A percentile compares a stretch with the other conserved stretches of the same genome.
Evolutionary conservation across 2,888 invertebrate species (phyloP).

Genomic region (Hybos culiciformis): DNA sequence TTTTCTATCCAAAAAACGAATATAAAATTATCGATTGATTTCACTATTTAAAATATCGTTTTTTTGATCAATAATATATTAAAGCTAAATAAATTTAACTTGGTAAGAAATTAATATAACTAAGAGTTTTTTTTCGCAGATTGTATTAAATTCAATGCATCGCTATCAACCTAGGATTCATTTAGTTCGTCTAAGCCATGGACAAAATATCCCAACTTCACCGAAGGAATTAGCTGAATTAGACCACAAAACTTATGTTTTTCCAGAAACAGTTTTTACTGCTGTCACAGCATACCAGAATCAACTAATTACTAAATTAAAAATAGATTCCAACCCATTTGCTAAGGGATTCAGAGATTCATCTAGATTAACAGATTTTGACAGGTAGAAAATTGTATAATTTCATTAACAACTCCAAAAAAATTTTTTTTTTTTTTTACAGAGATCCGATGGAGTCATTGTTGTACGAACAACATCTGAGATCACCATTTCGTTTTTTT

Average conservation of each 20-base stretch:
- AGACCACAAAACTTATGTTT: slow-evolving; percentile 91
- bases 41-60: too few relatives aligned
- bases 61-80: neutral
- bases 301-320: slow-evolving; percentile 95
- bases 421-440: slow-evolving; percentile 13
- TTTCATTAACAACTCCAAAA: slow-evolving; percentile 37
- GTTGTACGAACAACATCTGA: slow-evolving; percentile 33
- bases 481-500: slow-evolving; percentile 33
- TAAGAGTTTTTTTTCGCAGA: slow-evolving; percentile 49
- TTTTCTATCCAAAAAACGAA: too few relatives aligned
- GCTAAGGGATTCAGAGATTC: slow-evolving; percentile 97
- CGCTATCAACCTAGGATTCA: slow-evolving; percentile 98
- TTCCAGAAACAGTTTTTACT: slow-evolving; percentile 96
- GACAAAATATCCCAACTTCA: slow-evolving; percentile 58
- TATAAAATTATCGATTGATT: too few relatives aligned
- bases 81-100: neutral
- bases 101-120: too few relatives aligned
- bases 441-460: slow-evolving; percentile 37
- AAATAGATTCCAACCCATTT: slow-evolving; percentile 98
- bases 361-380: slow-evolving; percentile 85
- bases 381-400: too few relatives aligned
- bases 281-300: slow-evolving; percentile 99
- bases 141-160: slow-evolving; percentile 99
- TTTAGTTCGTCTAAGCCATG: slow-evolving; percentile 75
- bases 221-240: slow-evolving; percentile 76